Base-by-base conservation (phyloP, 2,888 invertebrate species). In the Drosophila neutralis region DNA sequence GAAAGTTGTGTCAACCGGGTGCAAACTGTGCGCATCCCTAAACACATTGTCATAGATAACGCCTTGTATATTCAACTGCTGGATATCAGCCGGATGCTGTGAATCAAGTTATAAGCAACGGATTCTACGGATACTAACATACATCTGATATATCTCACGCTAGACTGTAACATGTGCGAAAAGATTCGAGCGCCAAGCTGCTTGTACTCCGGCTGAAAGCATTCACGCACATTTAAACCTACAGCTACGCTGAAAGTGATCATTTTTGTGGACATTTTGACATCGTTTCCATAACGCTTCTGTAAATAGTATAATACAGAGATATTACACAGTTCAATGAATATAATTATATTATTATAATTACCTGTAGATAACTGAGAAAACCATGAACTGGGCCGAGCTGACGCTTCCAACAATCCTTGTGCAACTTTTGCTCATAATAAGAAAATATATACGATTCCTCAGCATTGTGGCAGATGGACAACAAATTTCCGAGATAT, bases 31-130 rank as follows among this genome's bases (percentile, higher is more conserved):
- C 18, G 91, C 76, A 73, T 91, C 90, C 35, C 85, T 87, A 1
- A 89, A 83, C 2, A 91, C 83, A 65, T 89, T 81, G 53, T 92
- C 91, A 57, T 90, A 93, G 15, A 93, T 90, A 1, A 93, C 92
- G 11, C 89, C 80, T 24, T 93, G 91, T 27, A 93, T 84, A 62
- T 93, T 93, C 2, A 91, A 67, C 11, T 85, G 71, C 33, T 84
- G 78, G 24, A 93, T 82, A 61, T 91, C 87, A 13, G 56, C 67
- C 11, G 74, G 38, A 36, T 76, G 49, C 92, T 92, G 42, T 4
- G 49, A 40, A 31, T 61, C 1, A 33, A 51, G 11, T 10, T n/a
- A 29, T 36, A 51, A 29, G 10, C 11, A 48, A 53, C 52, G 13
- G 0, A 21, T 29, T 18, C 13, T 13, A 24, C 4, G 24, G 11